These are phyloP conservation scores for Syngnathus rostellatus DNA, from an alignment of 2,797 vertebrate species.

Conservation along the genomic window DNA sequence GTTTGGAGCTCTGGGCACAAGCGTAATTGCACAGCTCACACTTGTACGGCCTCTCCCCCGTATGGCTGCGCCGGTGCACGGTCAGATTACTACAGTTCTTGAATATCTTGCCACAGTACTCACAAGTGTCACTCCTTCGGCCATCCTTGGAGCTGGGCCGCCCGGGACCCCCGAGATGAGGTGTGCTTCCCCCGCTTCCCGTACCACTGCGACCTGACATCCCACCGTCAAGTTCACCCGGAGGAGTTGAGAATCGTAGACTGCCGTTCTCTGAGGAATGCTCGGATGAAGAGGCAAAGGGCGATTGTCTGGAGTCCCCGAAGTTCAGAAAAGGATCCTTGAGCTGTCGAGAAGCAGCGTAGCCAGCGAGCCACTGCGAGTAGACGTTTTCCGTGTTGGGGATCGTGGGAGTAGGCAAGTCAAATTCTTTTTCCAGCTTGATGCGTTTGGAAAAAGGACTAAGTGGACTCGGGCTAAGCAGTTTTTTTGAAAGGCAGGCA, in stretches of 20 bases:
- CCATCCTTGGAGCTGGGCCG: conserved; percentile 97
- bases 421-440: conserved; percentile 98
- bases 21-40: conserved; percentile 99
- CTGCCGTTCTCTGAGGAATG: conserved; percentile 99
- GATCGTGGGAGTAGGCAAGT: conserved; percentile 91
- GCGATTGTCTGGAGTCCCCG: conserved; percentile 99
- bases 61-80: conserved; percentile 99
- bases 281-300: conserved; percentile 97
- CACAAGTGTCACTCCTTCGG: conserved; percentile 97
- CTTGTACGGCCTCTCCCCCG: conserved; percentile 98
- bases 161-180: conserved; percentile 91
- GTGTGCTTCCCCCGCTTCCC: conserved; percentile 96
- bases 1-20: conserved; percentile 99
- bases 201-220: conserved; percentile 97
- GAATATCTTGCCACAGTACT: conserved; percentile 98
- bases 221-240: conserved; percentile 94
- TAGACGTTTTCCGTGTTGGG: conserved; percentile 98
- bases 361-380: conserved; percentile 97
- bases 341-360: conserved; percentile 95
- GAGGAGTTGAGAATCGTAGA: conserved; percentile 97
- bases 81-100: conserved; percentile 99
- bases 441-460: conserved; percentile 98
- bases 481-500: conserved; percentile 94
- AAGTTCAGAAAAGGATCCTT: conserved; percentile 99
- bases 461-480: conserved; percentile 93